These are phyloP conservation scores for Nematopogon swammerdamellus DNA, from an alignment of 2,888 invertebrate genomes.

Conservation along the genomic window DNA sequence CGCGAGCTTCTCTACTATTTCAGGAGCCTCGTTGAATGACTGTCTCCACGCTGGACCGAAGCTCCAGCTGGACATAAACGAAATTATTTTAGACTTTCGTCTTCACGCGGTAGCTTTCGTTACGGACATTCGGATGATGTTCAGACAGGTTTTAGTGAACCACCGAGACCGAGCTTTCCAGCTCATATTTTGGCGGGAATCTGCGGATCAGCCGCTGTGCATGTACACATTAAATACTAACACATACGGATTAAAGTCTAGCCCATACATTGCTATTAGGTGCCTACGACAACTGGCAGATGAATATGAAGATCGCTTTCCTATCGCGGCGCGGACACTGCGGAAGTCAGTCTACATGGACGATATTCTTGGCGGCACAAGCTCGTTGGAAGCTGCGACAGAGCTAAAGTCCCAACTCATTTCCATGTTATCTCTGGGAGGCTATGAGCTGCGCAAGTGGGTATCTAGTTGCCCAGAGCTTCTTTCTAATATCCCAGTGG, in stretches of 20 bases:
- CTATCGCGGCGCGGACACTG: neutral
- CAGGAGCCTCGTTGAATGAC: conserved; percentile 2
- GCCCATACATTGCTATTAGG: conserved; percentile 1
- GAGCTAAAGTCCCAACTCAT: neutral
- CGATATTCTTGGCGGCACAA: neutral
- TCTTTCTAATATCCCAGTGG: neutral
- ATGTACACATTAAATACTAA: conserved; percentile 1
- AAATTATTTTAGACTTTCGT: neutral
- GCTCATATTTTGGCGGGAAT: conserved; percentile 4
- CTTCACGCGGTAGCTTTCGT: conserved; percentile 2
- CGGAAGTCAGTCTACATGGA: neutral
- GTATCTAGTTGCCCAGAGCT: neutral
- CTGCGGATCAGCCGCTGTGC: neutral
- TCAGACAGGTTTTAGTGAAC: conserved; percentile 2
- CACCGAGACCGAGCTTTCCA: conserved; percentile 3
- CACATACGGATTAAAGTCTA: conserved; percentile 1
- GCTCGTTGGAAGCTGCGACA: neutral
- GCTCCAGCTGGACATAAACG: neutral
- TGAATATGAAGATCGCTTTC: neutral
- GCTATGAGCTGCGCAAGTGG: conserved; percentile 2
- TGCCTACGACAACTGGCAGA: neutral
- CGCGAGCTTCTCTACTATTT: too few relatives aligned
- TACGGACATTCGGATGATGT: conserved; percentile 7
- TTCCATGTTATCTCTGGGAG: neutral
- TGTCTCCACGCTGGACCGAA: neutral